phyloP scores from a whole-genome alignment of 2,888 invertebrate genomes.

The Dryadula phaetusa region DNA sequence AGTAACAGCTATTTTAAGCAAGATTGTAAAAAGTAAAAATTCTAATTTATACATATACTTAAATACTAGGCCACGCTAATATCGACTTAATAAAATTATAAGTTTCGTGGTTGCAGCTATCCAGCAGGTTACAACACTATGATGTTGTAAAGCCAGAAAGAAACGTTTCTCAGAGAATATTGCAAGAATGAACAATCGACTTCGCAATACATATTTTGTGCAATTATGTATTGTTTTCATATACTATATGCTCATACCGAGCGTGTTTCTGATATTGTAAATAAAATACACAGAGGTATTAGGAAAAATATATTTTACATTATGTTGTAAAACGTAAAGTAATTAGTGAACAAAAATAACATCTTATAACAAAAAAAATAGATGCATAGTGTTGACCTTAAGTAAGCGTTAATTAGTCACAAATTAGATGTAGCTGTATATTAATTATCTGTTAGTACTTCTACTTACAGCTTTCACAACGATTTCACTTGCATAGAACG shows the following conservation, averaged over 20 bases:
- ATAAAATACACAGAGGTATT: neutral
- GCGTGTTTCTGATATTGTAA: conserved; percentile 2
- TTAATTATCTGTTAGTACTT: conserved; percentile 4
- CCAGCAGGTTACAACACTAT: conserved; percentile 40
- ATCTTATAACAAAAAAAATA: neutral
- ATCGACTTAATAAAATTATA: conserved; percentile 13
- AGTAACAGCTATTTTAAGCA: no score
- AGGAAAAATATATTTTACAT: neutral
- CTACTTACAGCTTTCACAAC: conserved; percentile 13
- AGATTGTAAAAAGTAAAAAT: conserved; percentile 3
- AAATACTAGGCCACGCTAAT: conserved; percentile 1
- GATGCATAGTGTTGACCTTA: neutral
- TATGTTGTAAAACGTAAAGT: no score
- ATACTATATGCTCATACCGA: neutral
- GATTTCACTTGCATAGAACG: conserved; percentile 20
- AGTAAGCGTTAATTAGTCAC: conserved; percentile 10
- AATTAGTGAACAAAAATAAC: no score
- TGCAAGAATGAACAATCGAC: conserved; percentile 48
- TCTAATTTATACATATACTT: neutral
- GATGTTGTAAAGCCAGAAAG: conserved; percentile 48
- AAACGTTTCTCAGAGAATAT: conserved; percentile 49
- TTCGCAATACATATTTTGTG: conserved; percentile 37
- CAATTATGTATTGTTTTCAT: conserved; percentile 19
- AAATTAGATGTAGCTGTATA: conserved; percentile 9
- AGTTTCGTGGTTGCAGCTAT: conserved; percentile 20